These are phyloP conservation scores for Perca fluviatilis DNA, from an alignment of 2,113 vertebrate genomes.

Conservation along the genomic window DNA sequence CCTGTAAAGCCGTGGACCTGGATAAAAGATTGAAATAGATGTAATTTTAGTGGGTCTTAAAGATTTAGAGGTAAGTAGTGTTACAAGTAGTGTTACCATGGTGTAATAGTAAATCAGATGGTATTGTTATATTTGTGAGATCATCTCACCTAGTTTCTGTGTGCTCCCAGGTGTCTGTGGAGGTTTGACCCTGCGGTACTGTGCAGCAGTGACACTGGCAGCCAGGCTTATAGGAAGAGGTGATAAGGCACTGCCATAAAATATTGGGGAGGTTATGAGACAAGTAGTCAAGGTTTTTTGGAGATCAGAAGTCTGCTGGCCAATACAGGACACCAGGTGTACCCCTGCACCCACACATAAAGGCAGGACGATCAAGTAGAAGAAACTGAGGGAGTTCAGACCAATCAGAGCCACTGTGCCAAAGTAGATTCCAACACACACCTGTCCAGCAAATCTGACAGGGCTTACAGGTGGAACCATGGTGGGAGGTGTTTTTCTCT, in stretches of 20 bases:
- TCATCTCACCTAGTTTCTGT: slow-evolving; percentile 73
- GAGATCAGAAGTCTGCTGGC: slow-evolving; percentile 88
- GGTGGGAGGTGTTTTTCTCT: slow-evolving; percentile 14
- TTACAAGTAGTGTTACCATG: neutral
- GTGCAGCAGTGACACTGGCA: slow-evolving; percentile 85
- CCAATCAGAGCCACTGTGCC: slow-evolving; percentile 88
- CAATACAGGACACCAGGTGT: slow-evolving; percentile 88
- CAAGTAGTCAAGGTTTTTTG: slow-evolving; percentile 83
- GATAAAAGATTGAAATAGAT: slow-evolving; percentile 24
- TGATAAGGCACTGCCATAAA: slow-evolving; percentile 87
- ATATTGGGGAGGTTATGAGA: slow-evolving; percentile 88
- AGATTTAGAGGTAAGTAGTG: neutral
- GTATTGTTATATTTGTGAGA: neutral
- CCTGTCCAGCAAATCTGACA: slow-evolving; percentile 86
- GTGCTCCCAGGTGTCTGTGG: slow-evolving; percentile 3
- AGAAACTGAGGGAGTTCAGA: slow-evolving; percentile 86
- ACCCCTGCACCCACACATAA: slow-evolving; percentile 90
- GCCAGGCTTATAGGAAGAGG: slow-evolving; percentile 90
- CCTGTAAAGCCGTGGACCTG: slow-evolving; percentile 85
- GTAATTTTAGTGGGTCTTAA: neutral
- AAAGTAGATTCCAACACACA: slow-evolving; percentile 90
- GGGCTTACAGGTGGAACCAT: slow-evolving; percentile 76
- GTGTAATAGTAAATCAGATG: neutral
- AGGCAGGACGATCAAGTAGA: slow-evolving; percentile 88
- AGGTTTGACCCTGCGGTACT: slow-evolving; percentile 83